These are phyloP conservation scores for Steromphala cineraria DNA, from an alignment of 2,888 invertebrate genomes.

Conservation along the genomic window DNA sequence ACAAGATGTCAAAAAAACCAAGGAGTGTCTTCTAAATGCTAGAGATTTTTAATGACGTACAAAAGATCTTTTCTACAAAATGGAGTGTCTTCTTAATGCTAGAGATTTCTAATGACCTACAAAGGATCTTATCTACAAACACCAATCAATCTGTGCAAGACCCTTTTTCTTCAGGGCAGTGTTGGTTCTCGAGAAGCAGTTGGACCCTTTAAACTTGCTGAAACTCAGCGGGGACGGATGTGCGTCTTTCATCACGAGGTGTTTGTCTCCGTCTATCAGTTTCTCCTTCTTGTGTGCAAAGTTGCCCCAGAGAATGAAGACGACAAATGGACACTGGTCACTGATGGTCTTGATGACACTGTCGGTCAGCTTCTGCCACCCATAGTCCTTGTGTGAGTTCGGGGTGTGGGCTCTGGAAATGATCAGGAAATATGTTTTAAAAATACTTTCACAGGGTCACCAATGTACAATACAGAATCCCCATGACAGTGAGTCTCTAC, in stretches of 20 bases:
- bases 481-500: too few relatives aligned
- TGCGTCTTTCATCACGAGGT: slow-evolving; percentile 65
- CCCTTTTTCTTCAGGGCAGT: slow-evolving; percentile 50
- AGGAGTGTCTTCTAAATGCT: too few relatives aligned
- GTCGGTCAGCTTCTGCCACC: slow-evolving; percentile 72
- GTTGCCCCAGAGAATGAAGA: slow-evolving; percentile 71
- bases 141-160: slow-evolving; percentile 63
- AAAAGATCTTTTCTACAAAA: too few relatives aligned
- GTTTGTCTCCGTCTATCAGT: slow-evolving; percentile 59
- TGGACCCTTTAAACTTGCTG: slow-evolving; percentile 63
- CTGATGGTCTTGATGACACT: slow-evolving; percentile 60
- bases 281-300: slow-evolving; percentile 72
- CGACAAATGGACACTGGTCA: slow-evolving; percentile 50
- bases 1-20: too few relatives aligned
- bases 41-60: too few relatives aligned
- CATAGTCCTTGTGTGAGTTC: slow-evolving; percentile 67
- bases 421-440: neutral
- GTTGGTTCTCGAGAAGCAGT: slow-evolving; percentile 68
- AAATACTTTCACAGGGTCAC: too few relatives aligned
- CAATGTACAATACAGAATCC: too few relatives aligned
- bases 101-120: too few relatives aligned
- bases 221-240: slow-evolving; percentile 72
- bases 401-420: slow-evolving; percentile 64
- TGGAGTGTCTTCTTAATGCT: too few relatives aligned
- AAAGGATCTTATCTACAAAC: slow-evolving; percentile 21